Conservation (phyloP, 2,113 vertebrate species). For the Sphaerodactylus townsendi region DNA sequence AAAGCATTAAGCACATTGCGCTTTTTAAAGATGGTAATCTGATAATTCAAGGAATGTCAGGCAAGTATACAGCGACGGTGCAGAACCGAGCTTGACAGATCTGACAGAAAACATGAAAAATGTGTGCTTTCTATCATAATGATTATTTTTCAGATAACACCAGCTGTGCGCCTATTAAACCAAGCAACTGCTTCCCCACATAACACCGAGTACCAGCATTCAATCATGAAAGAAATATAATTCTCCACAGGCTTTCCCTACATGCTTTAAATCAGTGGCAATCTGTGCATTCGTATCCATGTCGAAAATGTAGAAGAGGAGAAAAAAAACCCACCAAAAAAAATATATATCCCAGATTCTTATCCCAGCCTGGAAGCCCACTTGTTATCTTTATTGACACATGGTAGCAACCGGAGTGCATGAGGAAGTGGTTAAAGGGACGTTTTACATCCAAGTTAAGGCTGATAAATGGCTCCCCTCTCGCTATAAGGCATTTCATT, state of each 20-base stretch:
- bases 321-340: not conserved
- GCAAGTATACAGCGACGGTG: constrained; percentile 60
- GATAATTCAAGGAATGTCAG: constrained; percentile 63
- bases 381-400: constrained; percentile 43
- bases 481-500: constrained; percentile 20
- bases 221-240: constrained; percentile 78
- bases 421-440: constrained; percentile 27
- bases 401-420: not conserved
- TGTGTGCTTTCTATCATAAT: constrained; percentile 69
- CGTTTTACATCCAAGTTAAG: constrained; percentile 42
- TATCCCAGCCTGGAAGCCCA: constrained; percentile 53
- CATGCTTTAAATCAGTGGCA: constrained; percentile 78
- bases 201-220: constrained; percentile 70
- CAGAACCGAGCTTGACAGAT: constrained; percentile 72
- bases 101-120: constrained; percentile 74
- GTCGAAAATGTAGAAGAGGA: constrained; percentile 38
- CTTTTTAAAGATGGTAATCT: constrained; percentile 46
- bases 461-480: constrained; percentile 11
- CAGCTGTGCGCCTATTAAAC: constrained; percentile 76
- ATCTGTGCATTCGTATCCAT: constrained; percentile 71
- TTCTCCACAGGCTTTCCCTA: constrained; percentile 75
- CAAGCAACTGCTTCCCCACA: constrained; percentile 66
- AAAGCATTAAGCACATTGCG: constrained; percentile 45
- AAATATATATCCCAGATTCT: constrained; percentile 31
- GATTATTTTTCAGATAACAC: constrained; percentile 78